Evolutionary conservation across 2,888 invertebrate genomes (phyloP).

Genomic region (Parascotia fuliginaria): DNA sequence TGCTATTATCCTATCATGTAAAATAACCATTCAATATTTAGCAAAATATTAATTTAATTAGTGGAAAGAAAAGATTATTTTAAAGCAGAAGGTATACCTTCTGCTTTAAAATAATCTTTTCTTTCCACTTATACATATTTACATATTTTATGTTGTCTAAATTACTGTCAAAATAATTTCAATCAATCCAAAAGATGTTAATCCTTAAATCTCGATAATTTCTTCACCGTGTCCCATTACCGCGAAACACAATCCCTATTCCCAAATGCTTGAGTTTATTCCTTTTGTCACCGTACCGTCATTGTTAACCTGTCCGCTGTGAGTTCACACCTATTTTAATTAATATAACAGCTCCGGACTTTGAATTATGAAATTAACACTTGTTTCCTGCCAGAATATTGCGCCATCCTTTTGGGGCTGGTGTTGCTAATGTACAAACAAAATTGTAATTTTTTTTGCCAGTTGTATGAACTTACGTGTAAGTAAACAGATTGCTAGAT

Average conservation of each 20-base stretch:
- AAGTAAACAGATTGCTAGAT: too few species aligned
- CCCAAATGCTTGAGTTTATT: background rate
- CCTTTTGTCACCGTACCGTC: conserved; percentile 90
- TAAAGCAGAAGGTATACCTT: too few species aligned
- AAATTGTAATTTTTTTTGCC: conserved; percentile 1
- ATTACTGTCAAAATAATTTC: too few species aligned
- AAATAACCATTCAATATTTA: too few species aligned
- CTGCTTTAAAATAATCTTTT: too few species aligned
- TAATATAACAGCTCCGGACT: conserved; percentile 14
- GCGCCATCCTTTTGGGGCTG: conserved; percentile 20
- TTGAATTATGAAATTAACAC: conserved; percentile 33
- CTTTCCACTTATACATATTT: too few species aligned
- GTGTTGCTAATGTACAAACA: conserved; percentile 1
- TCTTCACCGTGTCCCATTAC: background rate
- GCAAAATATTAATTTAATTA: too few species aligned
- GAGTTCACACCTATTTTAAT: conserved; percentile 49
- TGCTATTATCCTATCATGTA: too few species aligned
- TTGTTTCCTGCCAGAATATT: conserved; percentile 25
- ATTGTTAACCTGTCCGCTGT: conserved; percentile 88
- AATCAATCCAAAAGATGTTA: background rate
- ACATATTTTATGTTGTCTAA: too few species aligned
- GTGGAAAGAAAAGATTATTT: too few species aligned
- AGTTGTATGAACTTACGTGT: background rate
- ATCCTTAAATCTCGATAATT: background rate
- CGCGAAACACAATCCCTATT: background rate